These are phyloP conservation scores for Nomada flava DNA, from an alignment of 2,888 invertebrate genomes.

Conservation along the genomic window DNA sequence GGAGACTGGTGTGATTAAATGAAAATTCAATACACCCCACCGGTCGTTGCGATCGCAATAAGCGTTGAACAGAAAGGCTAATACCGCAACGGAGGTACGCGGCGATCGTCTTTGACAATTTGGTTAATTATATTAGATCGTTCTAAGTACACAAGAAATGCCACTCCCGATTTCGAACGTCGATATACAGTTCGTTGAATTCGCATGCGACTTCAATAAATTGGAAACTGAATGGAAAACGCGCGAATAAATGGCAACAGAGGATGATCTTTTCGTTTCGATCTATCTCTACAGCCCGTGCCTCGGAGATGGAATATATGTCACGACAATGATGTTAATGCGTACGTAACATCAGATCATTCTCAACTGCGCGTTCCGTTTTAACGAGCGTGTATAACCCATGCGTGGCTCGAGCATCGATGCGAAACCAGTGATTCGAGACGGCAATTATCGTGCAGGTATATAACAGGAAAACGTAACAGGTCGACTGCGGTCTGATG, in stretches of 20 bases:
- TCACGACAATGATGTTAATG: no score
- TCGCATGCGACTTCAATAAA: no score
- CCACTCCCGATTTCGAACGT: no score
- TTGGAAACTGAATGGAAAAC: no score
- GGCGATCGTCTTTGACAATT: no score
- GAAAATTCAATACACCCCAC: slow-evolving; percentile 25
- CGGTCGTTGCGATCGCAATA: slow-evolving; percentile 3
- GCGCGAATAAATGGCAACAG: no score
- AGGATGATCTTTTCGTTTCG: no score
- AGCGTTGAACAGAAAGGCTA: not conserved
- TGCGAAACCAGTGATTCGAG: slow-evolving; percentile 64
- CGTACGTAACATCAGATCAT: not conserved
- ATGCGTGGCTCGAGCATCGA: slow-evolving; percentile 28
- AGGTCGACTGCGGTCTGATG: slow-evolving; percentile 70
- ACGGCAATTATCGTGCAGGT: slow-evolving; percentile 71
- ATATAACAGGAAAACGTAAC: slow-evolving; percentile 73
- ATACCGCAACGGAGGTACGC: not conserved
- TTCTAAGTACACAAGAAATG: no score
- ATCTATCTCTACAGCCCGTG: no score
- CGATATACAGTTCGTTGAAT: no score
- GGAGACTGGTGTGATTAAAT: slow-evolving; percentile 2
- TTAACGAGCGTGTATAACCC: slow-evolving; percentile 34
- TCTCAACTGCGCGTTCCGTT: slow-evolving; percentile 2
- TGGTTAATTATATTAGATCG: no score
- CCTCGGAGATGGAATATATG: no score